A percentile compares a stretch with the other conserved stretches of the same genome.
phyloP scores from a whole-genome alignment of 2,797 vertebrate species.

The Cynopterus sphinx region DNA sequence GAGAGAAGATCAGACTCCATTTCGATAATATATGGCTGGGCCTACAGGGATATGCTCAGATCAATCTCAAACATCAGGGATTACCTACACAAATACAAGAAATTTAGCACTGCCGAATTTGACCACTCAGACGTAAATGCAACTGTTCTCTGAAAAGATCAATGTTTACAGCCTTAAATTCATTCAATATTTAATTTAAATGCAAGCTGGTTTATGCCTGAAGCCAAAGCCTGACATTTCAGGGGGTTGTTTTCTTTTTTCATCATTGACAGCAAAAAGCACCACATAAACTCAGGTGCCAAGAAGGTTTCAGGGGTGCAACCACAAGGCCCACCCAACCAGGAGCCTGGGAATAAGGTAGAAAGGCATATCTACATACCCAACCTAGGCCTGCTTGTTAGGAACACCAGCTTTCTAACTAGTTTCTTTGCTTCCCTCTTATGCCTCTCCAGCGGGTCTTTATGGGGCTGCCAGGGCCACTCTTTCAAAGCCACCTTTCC shows the following conservation, averaged over 20 bases:
- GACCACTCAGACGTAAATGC: neutral
- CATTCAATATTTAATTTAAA: conserved; percentile 59
- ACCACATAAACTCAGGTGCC: neutral
- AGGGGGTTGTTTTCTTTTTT: neutral
- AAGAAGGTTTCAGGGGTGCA: neutral
- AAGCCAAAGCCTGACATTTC: neutral
- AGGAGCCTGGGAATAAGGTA: neutral
- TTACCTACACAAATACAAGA: conserved; percentile 9
- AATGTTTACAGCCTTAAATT: conserved; percentile 35
- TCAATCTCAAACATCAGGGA: neutral
- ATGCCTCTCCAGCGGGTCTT: neutral
- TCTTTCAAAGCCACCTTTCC: neutral
- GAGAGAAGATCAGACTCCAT: neutral
- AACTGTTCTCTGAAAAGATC: conserved; percentile 44
- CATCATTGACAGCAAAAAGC: neutral
- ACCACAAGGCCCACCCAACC: rapidly evolving
- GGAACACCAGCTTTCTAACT: neutral
- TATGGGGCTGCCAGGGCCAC: neutral
- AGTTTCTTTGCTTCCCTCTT: neutral
- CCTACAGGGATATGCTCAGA: rapidly evolving
- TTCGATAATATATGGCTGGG: rapidly evolving
- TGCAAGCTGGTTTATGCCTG: neutral
- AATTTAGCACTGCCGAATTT: neutral
- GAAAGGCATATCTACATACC: neutral
- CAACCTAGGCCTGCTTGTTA: neutral